Percentiles rank a stretch among this genome's conserved stretches.
Evolutionary conservation across 2,797 vertebrate species (phyloP).

Genomic region (Pagetopsis macropterus): DNA sequence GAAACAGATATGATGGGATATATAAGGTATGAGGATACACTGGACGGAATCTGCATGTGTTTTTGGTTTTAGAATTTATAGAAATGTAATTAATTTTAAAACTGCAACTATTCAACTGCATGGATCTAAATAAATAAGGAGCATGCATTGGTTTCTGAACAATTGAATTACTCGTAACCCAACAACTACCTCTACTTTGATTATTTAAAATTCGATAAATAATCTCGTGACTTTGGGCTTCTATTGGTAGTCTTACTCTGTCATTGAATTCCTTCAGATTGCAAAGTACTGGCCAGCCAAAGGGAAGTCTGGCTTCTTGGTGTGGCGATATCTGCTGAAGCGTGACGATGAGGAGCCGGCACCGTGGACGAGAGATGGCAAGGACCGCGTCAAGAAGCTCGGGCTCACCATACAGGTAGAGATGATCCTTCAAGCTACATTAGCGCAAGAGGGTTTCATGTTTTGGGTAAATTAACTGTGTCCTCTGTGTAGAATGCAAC

Average conservation of each 20-base stretch:
- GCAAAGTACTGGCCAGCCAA: conserved; percentile 98
- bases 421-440: neutral
- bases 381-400: conserved; percentile 93
- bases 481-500: neutral
- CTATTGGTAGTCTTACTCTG: neutral
- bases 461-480: no score
- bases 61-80: no score
- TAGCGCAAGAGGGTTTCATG: neutral
- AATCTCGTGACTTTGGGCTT: neutral
- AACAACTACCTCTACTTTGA: neutral
- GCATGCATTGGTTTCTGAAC: no score
- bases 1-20: conserved; percentile 97
- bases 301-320: conserved; percentile 96
- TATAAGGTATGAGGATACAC: conserved; percentile 87
- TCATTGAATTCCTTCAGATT: conserved; percentile 78
- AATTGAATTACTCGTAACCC: no score
- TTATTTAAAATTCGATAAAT: neutral
- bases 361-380: conserved; percentile 96
- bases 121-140: neutral
- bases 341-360: conserved; percentile 93
- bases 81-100: no score
- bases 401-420: conserved; percentile 94
- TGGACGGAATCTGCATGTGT: neutral
- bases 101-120: neutral
- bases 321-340: conserved; percentile 95